Base-by-base conservation (phyloP, 2,113 vertebrate genomes). In the Mugil cephalus region DNA sequence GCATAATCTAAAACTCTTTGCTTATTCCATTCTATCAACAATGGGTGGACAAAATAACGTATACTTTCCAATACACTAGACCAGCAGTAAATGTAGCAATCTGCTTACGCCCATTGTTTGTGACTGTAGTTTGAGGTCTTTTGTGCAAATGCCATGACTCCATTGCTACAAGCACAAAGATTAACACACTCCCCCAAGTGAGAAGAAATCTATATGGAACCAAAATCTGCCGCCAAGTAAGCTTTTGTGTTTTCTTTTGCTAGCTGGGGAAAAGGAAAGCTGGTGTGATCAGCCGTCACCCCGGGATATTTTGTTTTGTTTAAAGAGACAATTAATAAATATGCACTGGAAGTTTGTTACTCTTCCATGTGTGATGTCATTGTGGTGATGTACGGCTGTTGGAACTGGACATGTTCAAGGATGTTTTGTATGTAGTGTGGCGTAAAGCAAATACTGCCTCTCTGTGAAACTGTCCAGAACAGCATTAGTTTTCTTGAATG, bases 181-280 rank as follows among this genome's bases (percentile, higher is more conserved):
- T n/a, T 30, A 30, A 5, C 24, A 30, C 24, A 30, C 24, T 30
- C 24, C 5, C 24, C 13, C 52, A 17, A 34, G 13, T 11, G 24
- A 53, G 8, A 10, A 1, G 4, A 30, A 18, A n/a, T 12, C 10
- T 11, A 30, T 6, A 4, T n/a, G 3, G 6, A 12, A 13, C 45
- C 19, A 5, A 21, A 38, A 54, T 53, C 13, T 48, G 35, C 4
- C 12, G 8, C 46, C 1, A 21, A n/a, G 9, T 38, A 17, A 18
- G 17, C 17, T 19, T 48, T 51, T 66, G 39, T 46, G 8, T 35
- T 59, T 47, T 60, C 21, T 55, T 66, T 64, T 55, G 2, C 19
- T 46, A 86, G 84, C 13, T 10, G 17, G n/a, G 3, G 55, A 70
- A 45, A 64, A 35, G 19, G 69, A 78, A 11, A 5, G 1, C 10